phyloP scores from a whole-genome alignment of 2,113 vertebrate genomes.

The Tenrec ecaudatus region DNA sequence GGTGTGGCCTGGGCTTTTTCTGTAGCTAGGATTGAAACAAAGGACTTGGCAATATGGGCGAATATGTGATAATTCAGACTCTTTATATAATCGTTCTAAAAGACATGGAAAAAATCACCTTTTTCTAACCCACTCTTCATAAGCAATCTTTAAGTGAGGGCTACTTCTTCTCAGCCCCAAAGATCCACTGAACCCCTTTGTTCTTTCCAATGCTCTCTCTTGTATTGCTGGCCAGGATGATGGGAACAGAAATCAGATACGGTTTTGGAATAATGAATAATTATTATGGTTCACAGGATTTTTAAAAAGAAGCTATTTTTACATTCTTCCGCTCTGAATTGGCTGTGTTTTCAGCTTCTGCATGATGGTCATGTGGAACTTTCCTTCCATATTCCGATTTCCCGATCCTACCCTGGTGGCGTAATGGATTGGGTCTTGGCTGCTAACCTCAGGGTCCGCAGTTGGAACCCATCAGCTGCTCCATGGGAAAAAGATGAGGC shows the following conservation, averaged over 20 bases:
- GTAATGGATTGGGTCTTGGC: no score
- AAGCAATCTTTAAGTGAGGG: neutral
- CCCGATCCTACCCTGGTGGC: no score
- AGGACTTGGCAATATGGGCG: neutral
- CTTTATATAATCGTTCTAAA: neutral
- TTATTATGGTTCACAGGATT: neutral
- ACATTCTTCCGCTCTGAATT: no score
- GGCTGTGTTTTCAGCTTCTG: no score
- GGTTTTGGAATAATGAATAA: constrained; percentile 16
- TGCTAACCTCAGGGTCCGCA: no score
- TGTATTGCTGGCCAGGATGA: neutral
- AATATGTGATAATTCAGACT: constrained; percentile 25
- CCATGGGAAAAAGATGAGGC: no score
- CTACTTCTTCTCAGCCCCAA: neutral
- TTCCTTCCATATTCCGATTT: no score
- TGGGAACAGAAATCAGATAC: constrained; percentile 9
- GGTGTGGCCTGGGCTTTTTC: neutral
- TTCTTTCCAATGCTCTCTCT: constrained; percentile 9
- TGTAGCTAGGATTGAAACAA: constrained; percentile 16
- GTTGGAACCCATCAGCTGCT: no score
- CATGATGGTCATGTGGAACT: no score
- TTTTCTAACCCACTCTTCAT: neutral
- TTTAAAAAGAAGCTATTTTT: neutral
- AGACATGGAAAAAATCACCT: neutral
- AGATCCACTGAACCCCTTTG: neutral